These are phyloP conservation scores for Andrena fulva DNA, from an alignment of 2,888 invertebrate genomes.

Conservation along the genomic window DNA sequence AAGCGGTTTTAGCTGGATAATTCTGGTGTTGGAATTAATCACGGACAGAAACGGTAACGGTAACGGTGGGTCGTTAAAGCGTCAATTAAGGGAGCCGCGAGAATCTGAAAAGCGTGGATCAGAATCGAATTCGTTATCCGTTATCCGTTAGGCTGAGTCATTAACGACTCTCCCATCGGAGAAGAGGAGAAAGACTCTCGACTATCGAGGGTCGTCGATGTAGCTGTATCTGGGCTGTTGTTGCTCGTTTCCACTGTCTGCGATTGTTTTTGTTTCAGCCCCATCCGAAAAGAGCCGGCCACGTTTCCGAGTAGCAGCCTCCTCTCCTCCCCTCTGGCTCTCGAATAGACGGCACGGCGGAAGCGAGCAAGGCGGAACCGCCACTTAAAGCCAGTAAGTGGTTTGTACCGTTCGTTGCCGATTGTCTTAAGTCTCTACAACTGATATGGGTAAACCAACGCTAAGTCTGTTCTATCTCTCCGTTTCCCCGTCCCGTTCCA, in stretches of 20 bases:
- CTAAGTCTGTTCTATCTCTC: slow-evolving; percentile 13
- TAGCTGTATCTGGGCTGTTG: slow-evolving; percentile 19
- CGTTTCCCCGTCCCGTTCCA: not conserved
- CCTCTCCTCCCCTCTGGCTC: slow-evolving; percentile 1
- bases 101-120: slow-evolving; percentile 6
- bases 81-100: not conserved
- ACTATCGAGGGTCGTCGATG: slow-evolving; percentile 24
- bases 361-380: slow-evolving; percentile 58
- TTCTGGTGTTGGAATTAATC: not conserved
- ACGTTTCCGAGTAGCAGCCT: slow-evolving; percentile 46
- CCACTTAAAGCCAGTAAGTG: slow-evolving; percentile 71
- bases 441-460: slow-evolving; percentile 39
- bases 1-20: not conserved
- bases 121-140: slow-evolving; percentile 15
- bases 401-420: slow-evolving; percentile 69
- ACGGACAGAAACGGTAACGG: not conserved
- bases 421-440: slow-evolving; percentile 62
- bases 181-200: slow-evolving; percentile 19
- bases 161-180: slow-evolving; percentile 7
- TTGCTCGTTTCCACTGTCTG: slow-evolving; percentile 10
- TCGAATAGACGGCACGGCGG: slow-evolving; percentile 25
- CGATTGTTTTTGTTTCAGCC: slow-evolving; percentile 57
- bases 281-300: slow-evolving; percentile 25
- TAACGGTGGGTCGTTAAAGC: slow-evolving; percentile 16
- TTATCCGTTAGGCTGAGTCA: slow-evolving; percentile 22